These are phyloP conservation scores for Charaxes varanes DNA, from an alignment of 1,140 invertebrate species.

Conservation along the genomic window DNA sequence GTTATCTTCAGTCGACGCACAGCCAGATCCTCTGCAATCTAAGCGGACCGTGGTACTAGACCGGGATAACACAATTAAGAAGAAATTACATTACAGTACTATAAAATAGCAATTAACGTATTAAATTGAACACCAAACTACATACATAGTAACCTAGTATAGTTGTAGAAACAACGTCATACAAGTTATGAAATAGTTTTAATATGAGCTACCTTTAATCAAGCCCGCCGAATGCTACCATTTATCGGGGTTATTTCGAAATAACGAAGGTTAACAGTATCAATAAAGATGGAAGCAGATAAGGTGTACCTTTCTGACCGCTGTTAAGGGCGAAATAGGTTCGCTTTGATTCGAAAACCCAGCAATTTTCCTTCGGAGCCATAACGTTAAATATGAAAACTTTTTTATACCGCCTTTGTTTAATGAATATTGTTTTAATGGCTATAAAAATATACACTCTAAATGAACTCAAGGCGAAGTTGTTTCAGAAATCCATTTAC, in stretches of 20 bases:
- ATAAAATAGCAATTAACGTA: too few species aligned
- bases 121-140: too few species aligned
- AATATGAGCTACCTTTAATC: too few species aligned
- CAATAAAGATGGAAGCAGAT: conserved; percentile 18
- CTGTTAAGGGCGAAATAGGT: conserved; percentile 16
- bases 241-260: conserved; percentile 6
- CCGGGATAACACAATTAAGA: too few species aligned
- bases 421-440: conserved; percentile 33
- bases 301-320: conserved; percentile 12
- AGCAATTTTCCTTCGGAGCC: conserved; percentile 22
- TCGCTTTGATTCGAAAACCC: conserved; percentile 20
- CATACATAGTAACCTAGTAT: too few species aligned
- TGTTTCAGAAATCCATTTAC: conserved; percentile 26
- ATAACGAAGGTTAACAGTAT: conserved; percentile 6
- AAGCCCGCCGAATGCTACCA: not conserved
- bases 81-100: too few species aligned
- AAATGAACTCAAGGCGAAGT: conserved; percentile 21
- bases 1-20: too few species aligned
- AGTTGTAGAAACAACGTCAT: too few species aligned
- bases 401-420: conserved; percentile 28
- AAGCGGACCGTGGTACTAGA: too few species aligned
- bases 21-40: too few species aligned
- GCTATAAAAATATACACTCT: conserved; percentile 24
- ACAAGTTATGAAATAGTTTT: too few species aligned
- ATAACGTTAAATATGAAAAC: conserved; percentile 25